Evolutionary conservation across 37 sponge, comb jelly and placozoan genomes (phyloP).

Genomic region (Aphrocallistes beatrix): DNA sequence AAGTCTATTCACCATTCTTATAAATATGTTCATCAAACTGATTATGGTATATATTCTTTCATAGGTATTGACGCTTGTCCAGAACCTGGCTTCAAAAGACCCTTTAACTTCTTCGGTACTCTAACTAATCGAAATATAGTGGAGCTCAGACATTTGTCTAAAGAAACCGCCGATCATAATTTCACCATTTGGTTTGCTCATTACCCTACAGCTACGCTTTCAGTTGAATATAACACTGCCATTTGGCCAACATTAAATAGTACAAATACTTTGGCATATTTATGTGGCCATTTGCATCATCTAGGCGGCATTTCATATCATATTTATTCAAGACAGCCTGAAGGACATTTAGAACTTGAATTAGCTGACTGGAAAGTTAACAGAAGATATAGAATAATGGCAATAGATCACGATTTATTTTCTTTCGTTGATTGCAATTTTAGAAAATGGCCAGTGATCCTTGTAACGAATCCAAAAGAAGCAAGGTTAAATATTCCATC

Average conservation of each 20-base stretch:
- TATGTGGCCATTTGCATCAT: slow-evolving; percentile 82
- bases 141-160: neutral
- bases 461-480: slow-evolving; percentile 75
- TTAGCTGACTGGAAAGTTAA: slow-evolving; percentile 57
- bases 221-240: slow-evolving; percentile 26
- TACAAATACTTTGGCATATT: slow-evolving; percentile 37
- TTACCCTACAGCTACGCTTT: slow-evolving; percentile 59
- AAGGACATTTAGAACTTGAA: slow-evolving; percentile 71
- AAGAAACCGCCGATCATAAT: slow-evolving; percentile 19
- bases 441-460: slow-evolving; percentile 58
- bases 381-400: slow-evolving; percentile 59
- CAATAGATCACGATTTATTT: slow-evolving; percentile 71
- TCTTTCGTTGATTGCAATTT: slow-evolving; percentile 56
- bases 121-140: slow-evolving; percentile 42
- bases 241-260: slow-evolving; percentile 18
- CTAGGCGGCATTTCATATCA: slow-evolving; percentile 21
- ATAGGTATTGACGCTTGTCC: slow-evolving; percentile 71
- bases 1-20: slow-evolving; percentile 30
- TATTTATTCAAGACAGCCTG: slow-evolving; percentile 55
- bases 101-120: slow-evolving; percentile 83
- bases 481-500: slow-evolving; percentile 37
- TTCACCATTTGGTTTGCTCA: slow-evolving; percentile 65
- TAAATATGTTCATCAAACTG: slow-evolving; percentile 36
- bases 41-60: slow-evolving; percentile 63
- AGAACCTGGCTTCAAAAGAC: slow-evolving; percentile 57